Base-by-base conservation (phyloP, 1,140 invertebrate genomes). In the Papilio machaon region DNA sequence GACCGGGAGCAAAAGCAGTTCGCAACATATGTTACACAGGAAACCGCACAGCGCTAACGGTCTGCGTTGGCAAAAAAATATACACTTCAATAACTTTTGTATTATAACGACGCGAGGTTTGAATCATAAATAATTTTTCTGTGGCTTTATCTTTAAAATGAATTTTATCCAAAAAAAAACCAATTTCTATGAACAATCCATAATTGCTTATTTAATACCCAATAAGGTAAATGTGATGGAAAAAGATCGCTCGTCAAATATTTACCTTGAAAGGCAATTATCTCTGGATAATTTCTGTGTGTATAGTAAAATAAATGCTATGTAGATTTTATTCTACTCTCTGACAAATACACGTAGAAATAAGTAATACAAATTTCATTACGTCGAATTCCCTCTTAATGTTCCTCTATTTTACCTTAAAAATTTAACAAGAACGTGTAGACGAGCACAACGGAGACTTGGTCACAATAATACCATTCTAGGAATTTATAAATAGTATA, bases 381-480 rank as follows among this genome's bases (percentile, higher is more conserved):
- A 74, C 73, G 73, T 74, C 19, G 73, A 19, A 47, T 74, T 74
- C 73, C 43, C 73, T 74, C n/a, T 49, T 74, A 74, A 74, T 49
- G n/a, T 46, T n/a, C 46, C 49, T 49, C 46, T 74, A 74, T 74
- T 74, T 74, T 49, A 74, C 73, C 46, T 49, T 74, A 74, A 74
- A 74, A 74, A 74, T 49, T 74, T 74, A 74, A 74, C 73, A 74
- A 74, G 73, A 74, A 74, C 19, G 38, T 19, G 8, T 17, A 17
- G n/a, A 9, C 5, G n/a, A 49, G 46, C 49, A 46, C 2, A 60
- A 2, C 19, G 9, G n/a, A 46, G 73, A n/a, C n/a, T n/a, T 49
- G n/a, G n/a, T n/a, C 73, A 43, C n/a, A n/a, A 15, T 74, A 74
- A 49, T 47, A 47, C 19, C 43, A 74, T 74, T 74, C 46, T 43